Percentiles rank a stretch among this genome's conserved stretches.
These are phyloP conservation scores for Noctua janthina DNA, from an alignment of 2,888 invertebrate species.

Conservation along the genomic window DNA sequence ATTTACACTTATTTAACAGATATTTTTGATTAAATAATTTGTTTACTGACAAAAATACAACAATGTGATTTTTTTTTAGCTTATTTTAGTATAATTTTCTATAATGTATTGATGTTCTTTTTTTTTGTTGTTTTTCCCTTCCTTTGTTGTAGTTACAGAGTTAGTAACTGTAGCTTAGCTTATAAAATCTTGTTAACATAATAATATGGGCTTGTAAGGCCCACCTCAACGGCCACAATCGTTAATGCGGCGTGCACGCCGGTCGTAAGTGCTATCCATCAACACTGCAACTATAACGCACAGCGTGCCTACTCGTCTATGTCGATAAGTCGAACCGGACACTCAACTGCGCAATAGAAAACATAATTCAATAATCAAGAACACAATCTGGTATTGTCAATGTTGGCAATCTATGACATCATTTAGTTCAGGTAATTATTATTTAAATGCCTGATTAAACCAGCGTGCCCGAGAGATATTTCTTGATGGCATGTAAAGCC, in stretches of 20 bases:
- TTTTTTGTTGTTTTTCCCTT: not conserved
- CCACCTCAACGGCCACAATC: conserved; percentile 32
- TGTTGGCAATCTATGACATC: not conserved
- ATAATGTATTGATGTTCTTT: not conserved
- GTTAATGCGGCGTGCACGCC: conserved; percentile 44
- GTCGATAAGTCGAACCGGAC: conserved; percentile 35
- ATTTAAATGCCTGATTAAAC: not conserved
- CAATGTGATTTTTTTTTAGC: not conserved
- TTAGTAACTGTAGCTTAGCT: not conserved
- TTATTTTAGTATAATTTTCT: not conserved
- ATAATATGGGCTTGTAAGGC: not conserved
- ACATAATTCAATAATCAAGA: not conserved
- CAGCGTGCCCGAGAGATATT: no score
- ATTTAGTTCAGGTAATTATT: not conserved
- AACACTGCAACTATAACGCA: conserved; percentile 59
- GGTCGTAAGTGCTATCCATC: conserved; percentile 47
- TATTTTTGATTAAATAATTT: not conserved
- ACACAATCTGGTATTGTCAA: not conserved
- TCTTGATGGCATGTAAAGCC: no score
- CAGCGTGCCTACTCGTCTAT: conserved; percentile 34
- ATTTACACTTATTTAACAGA: conserved; percentile 13
- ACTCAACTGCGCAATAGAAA: no score
- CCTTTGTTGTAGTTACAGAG: not conserved
- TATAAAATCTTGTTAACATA: not conserved
- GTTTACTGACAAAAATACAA: not conserved